phyloP scores from a whole-genome alignment of 1,140 invertebrate species.

The Hyles euphorbiae region DNA sequence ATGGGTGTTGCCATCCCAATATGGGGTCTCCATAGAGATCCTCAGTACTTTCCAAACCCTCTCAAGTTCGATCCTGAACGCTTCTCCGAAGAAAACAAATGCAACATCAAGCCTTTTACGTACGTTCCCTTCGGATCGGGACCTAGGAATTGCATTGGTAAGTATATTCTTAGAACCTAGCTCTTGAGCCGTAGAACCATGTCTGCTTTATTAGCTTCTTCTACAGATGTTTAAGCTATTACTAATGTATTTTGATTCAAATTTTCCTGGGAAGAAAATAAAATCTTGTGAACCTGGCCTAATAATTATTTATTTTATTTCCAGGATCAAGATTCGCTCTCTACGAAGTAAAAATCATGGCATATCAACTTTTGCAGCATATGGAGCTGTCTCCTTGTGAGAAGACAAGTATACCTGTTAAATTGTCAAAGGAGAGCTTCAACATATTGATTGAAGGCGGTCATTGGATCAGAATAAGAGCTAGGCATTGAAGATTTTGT shows the following conservation, averaged over 20 bases:
- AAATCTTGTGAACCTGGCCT: background rate
- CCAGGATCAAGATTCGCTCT: slow-evolving; percentile 69
- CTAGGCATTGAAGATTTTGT: slow-evolving; percentile 1
- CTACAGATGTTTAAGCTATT: background rate
- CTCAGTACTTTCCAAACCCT: slow-evolving; percentile 74
- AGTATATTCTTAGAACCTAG: slow-evolving; percentile 3
- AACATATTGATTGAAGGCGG: slow-evolving; percentile 48
- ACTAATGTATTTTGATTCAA: background rate
- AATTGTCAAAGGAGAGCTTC: slow-evolving; percentile 40
- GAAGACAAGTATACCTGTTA: slow-evolving; percentile 46
- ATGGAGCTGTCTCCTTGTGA: slow-evolving; percentile 47
- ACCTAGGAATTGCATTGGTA: slow-evolving; percentile 79
- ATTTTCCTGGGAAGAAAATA: background rate
- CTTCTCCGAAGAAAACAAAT: slow-evolving; percentile 74
- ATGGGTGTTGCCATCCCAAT: slow-evolving; percentile 65
- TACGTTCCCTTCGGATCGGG: slow-evolving; percentile 78
- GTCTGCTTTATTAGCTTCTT: background rate
- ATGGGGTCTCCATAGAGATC: slow-evolving; percentile 73
- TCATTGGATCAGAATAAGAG: slow-evolving; percentile 44
- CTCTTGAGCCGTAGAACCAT: background rate
- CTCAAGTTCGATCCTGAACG: slow-evolving; percentile 76
- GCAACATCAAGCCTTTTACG: slow-evolving; percentile 36
- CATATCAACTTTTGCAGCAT: slow-evolving; percentile 48
- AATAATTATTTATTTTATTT: slow-evolving; percentile 8
- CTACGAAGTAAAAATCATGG: slow-evolving; percentile 61